Percentiles rank a stretch among this genome's conserved stretches.
Evolutionary conservation across 2,113 vertebrate species (phyloP).

Genomic region (Pelecanoides urinatrix): DNA sequence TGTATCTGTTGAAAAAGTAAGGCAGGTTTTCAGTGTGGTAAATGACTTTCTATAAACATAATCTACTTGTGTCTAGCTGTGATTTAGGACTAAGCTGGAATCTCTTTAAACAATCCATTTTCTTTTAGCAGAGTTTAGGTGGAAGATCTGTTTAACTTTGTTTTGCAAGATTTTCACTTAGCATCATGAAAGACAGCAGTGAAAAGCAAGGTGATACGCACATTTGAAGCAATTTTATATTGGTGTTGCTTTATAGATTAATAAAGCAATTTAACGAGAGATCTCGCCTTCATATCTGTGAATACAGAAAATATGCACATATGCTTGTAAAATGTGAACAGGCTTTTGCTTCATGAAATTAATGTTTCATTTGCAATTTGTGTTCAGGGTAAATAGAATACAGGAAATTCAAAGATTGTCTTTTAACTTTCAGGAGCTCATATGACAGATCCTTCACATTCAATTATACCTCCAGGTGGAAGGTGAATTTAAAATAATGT

Average conservation of each 20-base stretch:
- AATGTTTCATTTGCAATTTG: not conserved
- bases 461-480: slow-evolving; percentile 55
- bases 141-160: not conserved
- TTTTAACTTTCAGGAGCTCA: slow-evolving; percentile 59
- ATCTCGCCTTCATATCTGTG: not conserved
- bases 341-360: not conserved
- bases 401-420: not conserved
- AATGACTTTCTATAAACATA: not conserved
- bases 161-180: not conserved
- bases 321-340: not conserved
- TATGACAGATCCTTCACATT: slow-evolving; percentile 47
- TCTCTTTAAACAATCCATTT: not conserved
- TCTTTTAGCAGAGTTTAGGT: not conserved
- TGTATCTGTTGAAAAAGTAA: not conserved
- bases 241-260: not conserved
- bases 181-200: not conserved
- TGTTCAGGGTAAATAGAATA: not conserved
- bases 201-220: not conserved
- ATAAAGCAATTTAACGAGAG: not conserved
- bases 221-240: not conserved
- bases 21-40: not conserved
- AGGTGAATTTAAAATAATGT: slow-evolving; percentile 61
- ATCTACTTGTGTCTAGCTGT: not conserved
- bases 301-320: not conserved
- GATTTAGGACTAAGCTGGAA: not conserved